Base-by-base conservation (phyloP, 2,113 vertebrate species). In the Bostrychus sinensis region DNA sequence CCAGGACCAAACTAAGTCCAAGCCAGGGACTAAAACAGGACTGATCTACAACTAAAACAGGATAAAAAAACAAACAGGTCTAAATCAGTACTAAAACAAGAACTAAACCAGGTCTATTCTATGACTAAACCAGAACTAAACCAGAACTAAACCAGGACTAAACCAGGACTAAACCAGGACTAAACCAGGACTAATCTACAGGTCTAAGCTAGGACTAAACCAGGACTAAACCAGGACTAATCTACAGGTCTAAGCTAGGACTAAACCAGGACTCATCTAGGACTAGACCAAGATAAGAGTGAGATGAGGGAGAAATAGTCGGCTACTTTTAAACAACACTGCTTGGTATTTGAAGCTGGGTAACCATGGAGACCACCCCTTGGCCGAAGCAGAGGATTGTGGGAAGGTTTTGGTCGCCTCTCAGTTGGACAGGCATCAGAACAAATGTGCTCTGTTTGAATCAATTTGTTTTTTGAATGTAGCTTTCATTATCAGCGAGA, bases 361-460 rank as follows among this genome's bases (percentile, higher is more conserved):
- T 80, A 42, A 0, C 83, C 66, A 66, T 80, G 34, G 74, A 56
- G 78, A 85, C 83, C 70, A 78, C 43, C 50, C 68, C 42, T 76
- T 73, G 64, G 81, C 71, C 22, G 12, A 38, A 75, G 77, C 55
- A 66, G 50, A 62, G 85, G 62, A 84, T 81, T 84, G 79, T 83
- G 77, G 83, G 85, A 83, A 81, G 78, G 37, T 56, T 80, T 76
- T 76, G 76, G 73, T 80, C 50, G 17, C 51, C 39, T 66, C 65
- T 82, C 72, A 67, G 61, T 57, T 77, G 75, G 77, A 78, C 22
- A 64, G 36, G 57, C 64, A 80, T 10, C 25, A 23, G 60, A 72
- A 67, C 46, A 70, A 62, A 73, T 77, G 14, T 55, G 55, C 28
- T 48, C 48, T 59, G 1, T 11, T 20, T 22, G 53, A 53, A 39